Conservation (phyloP, 2,113 vertebrate genomes). For the Nothobranchius furzeri region DNA sequence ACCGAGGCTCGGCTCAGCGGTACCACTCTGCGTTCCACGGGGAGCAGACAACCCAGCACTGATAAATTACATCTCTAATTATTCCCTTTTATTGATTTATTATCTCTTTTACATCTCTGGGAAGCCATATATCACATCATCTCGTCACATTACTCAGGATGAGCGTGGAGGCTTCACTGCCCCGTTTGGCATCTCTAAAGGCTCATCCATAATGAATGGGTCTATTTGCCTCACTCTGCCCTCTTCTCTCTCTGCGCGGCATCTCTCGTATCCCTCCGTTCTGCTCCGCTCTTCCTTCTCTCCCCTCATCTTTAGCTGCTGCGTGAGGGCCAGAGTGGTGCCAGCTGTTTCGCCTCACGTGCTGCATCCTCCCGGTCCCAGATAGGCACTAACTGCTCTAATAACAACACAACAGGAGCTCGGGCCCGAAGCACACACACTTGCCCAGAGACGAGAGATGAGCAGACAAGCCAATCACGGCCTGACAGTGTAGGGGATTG, state of each 20-base stretch:
- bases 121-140: conserved; percentile 65
- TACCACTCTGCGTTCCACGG: conserved; percentile 18
- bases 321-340: conserved; percentile 59
- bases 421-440: conserved; percentile 52
- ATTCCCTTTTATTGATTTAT: conserved; percentile 76
- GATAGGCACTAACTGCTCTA: conserved; percentile 63
- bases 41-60: conserved; percentile 29
- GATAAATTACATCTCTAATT: conserved; percentile 77
- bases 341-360: conserved; percentile 70
- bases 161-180: conserved; percentile 63
- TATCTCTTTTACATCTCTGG: conserved; percentile 65
- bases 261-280: conserved; percentile 28
- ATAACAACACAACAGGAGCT: conserved; percentile 65
- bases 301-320: conserved; percentile 9
- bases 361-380: conserved; percentile 46
- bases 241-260: conserved; percentile 32
- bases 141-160: conserved; percentile 71
- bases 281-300: conserved; percentile 19
- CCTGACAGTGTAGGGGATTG: conserved; percentile 43
- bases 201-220: conserved; percentile 78
- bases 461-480: conserved; percentile 54
- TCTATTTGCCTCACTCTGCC: conserved; percentile 67
- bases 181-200: conserved; percentile 71
- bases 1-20: conserved; percentile 30
- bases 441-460: conserved; percentile 16